Evolutionary conservation across 2,888 invertebrate genomes (phyloP).

Genomic region (Notodromas monacha): DNA sequence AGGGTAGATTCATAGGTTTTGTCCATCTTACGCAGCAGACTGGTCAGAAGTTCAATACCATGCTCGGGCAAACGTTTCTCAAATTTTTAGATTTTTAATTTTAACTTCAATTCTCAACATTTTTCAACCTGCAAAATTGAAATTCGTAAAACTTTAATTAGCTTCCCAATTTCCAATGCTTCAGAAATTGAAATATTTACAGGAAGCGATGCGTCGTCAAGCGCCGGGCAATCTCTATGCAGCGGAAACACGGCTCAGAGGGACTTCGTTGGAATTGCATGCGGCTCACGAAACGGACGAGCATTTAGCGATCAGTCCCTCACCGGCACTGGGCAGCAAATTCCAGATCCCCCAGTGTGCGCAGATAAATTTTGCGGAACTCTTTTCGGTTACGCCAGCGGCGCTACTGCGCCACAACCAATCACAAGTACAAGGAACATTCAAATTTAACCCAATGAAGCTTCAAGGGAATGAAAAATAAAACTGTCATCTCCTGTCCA

Average conservation of each 20-base stretch:
- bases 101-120: too few species aligned
- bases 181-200: too few species aligned
- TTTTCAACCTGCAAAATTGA: too few species aligned
- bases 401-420: background rate
- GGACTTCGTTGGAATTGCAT: background rate
- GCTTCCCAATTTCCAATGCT: too few species aligned
- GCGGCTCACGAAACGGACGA: background rate
- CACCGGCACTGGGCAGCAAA: background rate
- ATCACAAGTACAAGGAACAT: background rate
- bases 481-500: background rate
- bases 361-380: constrained; percentile 1
- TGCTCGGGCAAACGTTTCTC: too few species aligned
- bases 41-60: too few species aligned
- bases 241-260: background rate
- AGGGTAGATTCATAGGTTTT: too few species aligned
- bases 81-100: too few species aligned
- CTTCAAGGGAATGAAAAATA: background rate
- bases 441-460: too few species aligned
- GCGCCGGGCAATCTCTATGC: background rate
- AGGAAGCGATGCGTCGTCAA: too few species aligned
- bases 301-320: background rate
- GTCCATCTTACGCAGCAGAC: too few species aligned
- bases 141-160: too few species aligned
- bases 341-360: background rate
- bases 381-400: constrained; percentile 1